Evolutionary conservation across 2,888 invertebrate genomes (phyloP).

Genomic region (Cheilosia impressa): DNA sequence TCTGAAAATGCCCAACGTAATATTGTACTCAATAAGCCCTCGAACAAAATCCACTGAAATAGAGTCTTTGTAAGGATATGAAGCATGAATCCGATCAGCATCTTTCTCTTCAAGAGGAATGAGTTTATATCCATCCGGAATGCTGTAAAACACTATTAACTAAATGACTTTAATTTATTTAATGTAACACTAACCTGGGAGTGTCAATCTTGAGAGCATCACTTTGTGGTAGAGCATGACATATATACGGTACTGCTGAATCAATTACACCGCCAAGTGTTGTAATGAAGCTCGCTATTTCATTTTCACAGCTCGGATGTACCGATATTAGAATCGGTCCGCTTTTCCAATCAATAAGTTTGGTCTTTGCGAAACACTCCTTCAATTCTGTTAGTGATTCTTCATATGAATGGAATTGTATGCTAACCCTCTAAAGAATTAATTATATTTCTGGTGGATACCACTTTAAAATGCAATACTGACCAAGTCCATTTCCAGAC

Average conservation of each 20-base stretch:
- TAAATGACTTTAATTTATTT: neutral
- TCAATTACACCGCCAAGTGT: slow-evolving; percentile 75
- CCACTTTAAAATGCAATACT: slow-evolving; percentile 35
- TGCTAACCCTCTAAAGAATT: slow-evolving; percentile 77
- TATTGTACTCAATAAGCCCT: slow-evolving; percentile 78
- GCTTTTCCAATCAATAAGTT: slow-evolving; percentile 78
- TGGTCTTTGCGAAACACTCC: slow-evolving; percentile 79
- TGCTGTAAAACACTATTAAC: slow-evolving; percentile 29
- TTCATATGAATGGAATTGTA: slow-evolving; percentile 80
- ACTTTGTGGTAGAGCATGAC: slow-evolving; percentile 76
- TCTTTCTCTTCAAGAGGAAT: slow-evolving; percentile 74
- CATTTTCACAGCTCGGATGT: slow-evolving; percentile 72
- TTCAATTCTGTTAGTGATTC: slow-evolving; percentile 77
- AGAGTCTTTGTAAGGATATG: slow-evolving; percentile 80
- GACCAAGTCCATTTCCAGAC: slow-evolving; percentile 78
- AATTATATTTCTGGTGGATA: neutral
- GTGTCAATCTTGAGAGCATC: slow-evolving; percentile 68
- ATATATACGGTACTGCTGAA: slow-evolving; percentile 78
- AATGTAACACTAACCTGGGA: slow-evolving; percentile 62
- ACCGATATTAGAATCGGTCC: slow-evolving; percentile 80
- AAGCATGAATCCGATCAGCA: slow-evolving; percentile 77
- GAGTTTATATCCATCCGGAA: slow-evolving; percentile 78
- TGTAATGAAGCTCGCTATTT: slow-evolving; percentile 76
- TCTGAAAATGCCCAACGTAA: slow-evolving; percentile 78
- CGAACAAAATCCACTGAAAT: slow-evolving; percentile 79